Conservation (phyloP, 2,113 vertebrate genomes). For the Myotis yumanensis region DNA sequence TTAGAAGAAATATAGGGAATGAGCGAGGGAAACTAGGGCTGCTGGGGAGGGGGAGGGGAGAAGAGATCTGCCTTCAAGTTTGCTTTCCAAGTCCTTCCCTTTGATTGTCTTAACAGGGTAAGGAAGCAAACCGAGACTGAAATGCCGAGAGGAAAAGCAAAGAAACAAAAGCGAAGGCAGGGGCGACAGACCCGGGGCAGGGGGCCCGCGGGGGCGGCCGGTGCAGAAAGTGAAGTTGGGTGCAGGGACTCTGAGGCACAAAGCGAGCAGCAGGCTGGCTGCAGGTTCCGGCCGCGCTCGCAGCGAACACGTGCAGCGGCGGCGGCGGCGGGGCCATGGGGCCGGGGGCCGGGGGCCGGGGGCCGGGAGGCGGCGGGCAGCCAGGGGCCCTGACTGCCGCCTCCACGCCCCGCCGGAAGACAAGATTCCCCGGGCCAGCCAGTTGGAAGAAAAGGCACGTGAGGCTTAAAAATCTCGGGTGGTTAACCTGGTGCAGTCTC, state of each 20-base stretch:
- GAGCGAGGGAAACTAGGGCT: constrained; percentile 84
- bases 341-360: not conserved
- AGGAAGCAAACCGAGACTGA: constrained; percentile 48
- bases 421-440: not conserved
- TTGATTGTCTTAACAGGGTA: constrained; percentile 55
- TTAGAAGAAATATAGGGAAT: constrained; percentile 67
- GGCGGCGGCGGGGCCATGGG: not conserved
- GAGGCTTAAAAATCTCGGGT: constrained; percentile 30
- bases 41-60: constrained; percentile 88
- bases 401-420: not conserved
- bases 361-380: not conserved
- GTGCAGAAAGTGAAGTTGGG: constrained; percentile 76
- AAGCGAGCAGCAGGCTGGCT: constrained; percentile 68
- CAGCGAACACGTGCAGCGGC: constrained; percentile 73
- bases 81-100: constrained; percentile 70
- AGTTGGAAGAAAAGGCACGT: not conserved
- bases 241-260: constrained; percentile 69
- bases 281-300: constrained; percentile 40
- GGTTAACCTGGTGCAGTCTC: constrained; percentile 15
- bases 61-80: constrained; percentile 69
- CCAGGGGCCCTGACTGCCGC: not conserved
- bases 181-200: not conserved
- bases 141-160: constrained; percentile 26
- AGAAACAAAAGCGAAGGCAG: constrained; percentile 67
- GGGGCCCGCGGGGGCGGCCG: constrained; percentile 19